Evolutionary conservation across 2,888 invertebrate genomes (phyloP).

Genomic region (Metacarcinus magister): DNA sequence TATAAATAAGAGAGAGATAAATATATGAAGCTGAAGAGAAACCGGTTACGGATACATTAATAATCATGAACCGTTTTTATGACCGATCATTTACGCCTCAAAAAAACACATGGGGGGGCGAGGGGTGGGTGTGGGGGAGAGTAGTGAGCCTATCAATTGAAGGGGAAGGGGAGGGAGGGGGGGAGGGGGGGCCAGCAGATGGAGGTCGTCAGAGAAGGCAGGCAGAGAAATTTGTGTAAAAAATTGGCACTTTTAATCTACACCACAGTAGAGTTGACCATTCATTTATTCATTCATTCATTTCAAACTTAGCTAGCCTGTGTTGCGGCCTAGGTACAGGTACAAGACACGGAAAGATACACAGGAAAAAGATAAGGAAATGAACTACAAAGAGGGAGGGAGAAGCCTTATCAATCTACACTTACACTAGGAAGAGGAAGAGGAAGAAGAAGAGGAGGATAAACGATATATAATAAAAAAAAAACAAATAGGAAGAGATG

Average conservation of each 20-base stretch:
- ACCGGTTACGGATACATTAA: too few species aligned
- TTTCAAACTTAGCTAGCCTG: neutral
- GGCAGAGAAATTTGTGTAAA: neutral
- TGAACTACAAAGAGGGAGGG: too few species aligned
- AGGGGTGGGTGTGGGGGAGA: too few species aligned
- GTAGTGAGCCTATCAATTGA: too few species aligned
- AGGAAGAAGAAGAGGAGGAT: neutral
- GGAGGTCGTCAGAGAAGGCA: neutral
- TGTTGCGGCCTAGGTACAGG: neutral
- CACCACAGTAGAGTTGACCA: neutral
- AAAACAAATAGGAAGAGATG: neutral
- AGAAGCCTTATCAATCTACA: neutral
- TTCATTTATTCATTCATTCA: neutral
- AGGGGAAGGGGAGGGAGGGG: too few species aligned
- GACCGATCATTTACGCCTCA: too few species aligned
- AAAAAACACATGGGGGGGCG: too few species aligned
- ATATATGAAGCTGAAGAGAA: too few species aligned
- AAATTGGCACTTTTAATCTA: slow-evolving; percentile 37
- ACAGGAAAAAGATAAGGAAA: neutral
- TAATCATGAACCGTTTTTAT: too few species aligned
- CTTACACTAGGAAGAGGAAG: neutral
- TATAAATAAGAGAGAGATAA: too few species aligned
- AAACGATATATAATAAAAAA: neutral
- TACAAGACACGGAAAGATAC: neutral
- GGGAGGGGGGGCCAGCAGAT: too few species aligned